A percentile compares a stretch with the other conserved stretches of the same genome.
Conservation (phyloP, 2,888 invertebrate genomes). For the Philereme transversata region DNA sequence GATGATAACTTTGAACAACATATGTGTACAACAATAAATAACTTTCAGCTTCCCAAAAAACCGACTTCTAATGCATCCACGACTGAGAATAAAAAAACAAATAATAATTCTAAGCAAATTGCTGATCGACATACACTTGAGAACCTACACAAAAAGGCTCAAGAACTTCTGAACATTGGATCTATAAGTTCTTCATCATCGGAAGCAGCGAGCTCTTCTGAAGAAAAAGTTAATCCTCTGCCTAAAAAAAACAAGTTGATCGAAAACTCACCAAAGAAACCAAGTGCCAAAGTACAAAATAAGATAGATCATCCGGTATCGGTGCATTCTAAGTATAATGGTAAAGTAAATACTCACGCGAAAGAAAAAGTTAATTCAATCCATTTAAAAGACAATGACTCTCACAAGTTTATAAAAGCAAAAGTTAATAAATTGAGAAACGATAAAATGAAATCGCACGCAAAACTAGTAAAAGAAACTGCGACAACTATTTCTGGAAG, state of each 20-base stretch:
- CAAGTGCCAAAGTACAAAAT: conserved; percentile 13
- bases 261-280: conserved; percentile 18
- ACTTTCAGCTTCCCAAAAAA: conserved; percentile 29
- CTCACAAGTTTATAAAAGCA: conserved; percentile 19
- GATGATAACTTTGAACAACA: neutral
- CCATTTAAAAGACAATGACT: conserved; percentile 11
- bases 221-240: conserved; percentile 41
- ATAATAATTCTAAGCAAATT: conserved; percentile 44
- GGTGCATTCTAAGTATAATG: conserved; percentile 16
- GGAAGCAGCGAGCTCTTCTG: conserved; percentile 53
- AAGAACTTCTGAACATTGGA: conserved; percentile 66
- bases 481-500: conserved; percentile 24
- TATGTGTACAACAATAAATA: neutral
- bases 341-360: conserved; percentile 22
- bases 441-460: conserved; percentile 22
- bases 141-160: conserved; percentile 71
- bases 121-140: conserved; percentile 60
- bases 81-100: conserved; percentile 30
- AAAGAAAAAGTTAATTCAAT: conserved; percentile 24
- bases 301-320: conserved; percentile 12
- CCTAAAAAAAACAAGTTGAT: conserved; percentile 29
- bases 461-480: conserved; percentile 24
- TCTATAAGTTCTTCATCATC: conserved; percentile 65
- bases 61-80: conserved; percentile 26
- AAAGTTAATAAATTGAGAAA: conserved; percentile 26